Conservation (phyloP, 2,888 invertebrate species). For the Melitaea athalia region DNA sequence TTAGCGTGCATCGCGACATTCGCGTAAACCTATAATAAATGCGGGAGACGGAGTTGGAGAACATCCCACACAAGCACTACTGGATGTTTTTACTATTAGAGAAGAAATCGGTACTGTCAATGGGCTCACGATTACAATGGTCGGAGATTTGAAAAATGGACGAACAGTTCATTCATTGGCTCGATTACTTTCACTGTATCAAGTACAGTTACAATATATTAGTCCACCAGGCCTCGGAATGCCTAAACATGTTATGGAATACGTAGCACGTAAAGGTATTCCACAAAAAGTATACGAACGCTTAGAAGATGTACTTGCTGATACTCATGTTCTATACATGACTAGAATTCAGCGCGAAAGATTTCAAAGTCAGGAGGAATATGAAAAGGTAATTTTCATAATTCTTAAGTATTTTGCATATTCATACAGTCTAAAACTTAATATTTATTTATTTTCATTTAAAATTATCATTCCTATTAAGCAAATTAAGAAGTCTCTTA, state of each 20-base stretch:
- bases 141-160: conserved; percentile 98
- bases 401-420: conserved; percentile 21
- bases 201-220: conserved; percentile 95
- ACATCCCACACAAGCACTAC: conserved; percentile 98
- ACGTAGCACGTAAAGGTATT: conserved; percentile 89
- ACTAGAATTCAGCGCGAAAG: conserved; percentile 98
- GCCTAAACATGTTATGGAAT: conserved; percentile 93
- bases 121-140: conserved; percentile 97
- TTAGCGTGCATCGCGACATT: conserved; percentile 91
- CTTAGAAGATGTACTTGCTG: conserved; percentile 93
- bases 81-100: conserved; percentile 98
- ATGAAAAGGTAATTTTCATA: conserved; percentile 87
- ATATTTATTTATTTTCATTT: too few species aligned
- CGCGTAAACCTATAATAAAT: conserved; percentile 96
- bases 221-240: conserved; percentile 93
- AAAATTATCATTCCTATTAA: too few species aligned
- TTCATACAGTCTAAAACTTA: too few species aligned
- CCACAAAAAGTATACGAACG: conserved; percentile 87
- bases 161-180: conserved; percentile 99
- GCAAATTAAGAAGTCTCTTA: too few species aligned
- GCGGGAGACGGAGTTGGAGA: conserved; percentile 99
- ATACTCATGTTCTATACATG: conserved; percentile 99
- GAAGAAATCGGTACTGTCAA: conserved; percentile 99
- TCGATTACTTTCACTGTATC: conserved; percentile 95
- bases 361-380: conserved; percentile 91